phyloP scores from a whole-genome alignment of 1,140 invertebrate genomes.

The Sesamia nonagrioides region DNA sequence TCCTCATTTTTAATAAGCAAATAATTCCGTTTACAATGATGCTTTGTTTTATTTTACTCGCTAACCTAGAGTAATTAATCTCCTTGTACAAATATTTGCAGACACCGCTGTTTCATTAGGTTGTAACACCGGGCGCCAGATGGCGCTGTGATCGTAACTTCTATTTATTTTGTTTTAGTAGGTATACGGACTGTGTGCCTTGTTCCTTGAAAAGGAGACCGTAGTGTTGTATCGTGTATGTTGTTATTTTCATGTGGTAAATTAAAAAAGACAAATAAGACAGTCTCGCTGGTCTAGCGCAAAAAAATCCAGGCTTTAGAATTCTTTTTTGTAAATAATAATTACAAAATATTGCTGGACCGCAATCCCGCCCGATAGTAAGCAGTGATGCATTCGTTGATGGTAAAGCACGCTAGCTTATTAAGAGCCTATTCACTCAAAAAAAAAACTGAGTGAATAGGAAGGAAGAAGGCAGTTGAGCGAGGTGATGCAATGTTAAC shows the following conservation, averaged over 20 bases:
- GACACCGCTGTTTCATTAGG: slow-evolving; percentile 70
- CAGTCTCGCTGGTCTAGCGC: too few relatives aligned
- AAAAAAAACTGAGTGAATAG: too few relatives aligned
- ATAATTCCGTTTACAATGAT: not conserved
- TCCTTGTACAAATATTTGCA: slow-evolving; percentile 46
- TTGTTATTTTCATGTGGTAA: not conserved
- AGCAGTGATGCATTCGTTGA: too few relatives aligned
- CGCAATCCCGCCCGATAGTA: too few relatives aligned
- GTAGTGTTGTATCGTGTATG: not conserved
- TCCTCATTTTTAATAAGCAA: not conserved
- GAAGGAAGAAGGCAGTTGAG: too few relatives aligned
- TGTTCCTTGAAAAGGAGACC: not conserved
- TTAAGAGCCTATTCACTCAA: too few relatives aligned
- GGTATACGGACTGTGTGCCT: slow-evolving; percentile 11
- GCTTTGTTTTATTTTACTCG: not conserved
- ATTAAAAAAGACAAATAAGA: not conserved
- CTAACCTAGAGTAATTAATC: slow-evolving; percentile 37
- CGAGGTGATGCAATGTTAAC: too few relatives aligned
- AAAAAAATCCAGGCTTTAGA: too few relatives aligned
- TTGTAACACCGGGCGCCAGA: slow-evolving; percentile 71
- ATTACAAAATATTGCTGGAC: too few relatives aligned
- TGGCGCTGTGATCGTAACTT: slow-evolving; percentile 73
- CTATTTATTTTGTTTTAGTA: slow-evolving; percentile 77
- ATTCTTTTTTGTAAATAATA: too few relatives aligned
- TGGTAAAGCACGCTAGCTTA: too few relatives aligned